A percentile compares a stretch with the other conserved stretches of the same genome.
phyloP scores from a whole-genome alignment of 2,113 vertebrate genomes.

The Tenebrosternarchus preto region DNA sequence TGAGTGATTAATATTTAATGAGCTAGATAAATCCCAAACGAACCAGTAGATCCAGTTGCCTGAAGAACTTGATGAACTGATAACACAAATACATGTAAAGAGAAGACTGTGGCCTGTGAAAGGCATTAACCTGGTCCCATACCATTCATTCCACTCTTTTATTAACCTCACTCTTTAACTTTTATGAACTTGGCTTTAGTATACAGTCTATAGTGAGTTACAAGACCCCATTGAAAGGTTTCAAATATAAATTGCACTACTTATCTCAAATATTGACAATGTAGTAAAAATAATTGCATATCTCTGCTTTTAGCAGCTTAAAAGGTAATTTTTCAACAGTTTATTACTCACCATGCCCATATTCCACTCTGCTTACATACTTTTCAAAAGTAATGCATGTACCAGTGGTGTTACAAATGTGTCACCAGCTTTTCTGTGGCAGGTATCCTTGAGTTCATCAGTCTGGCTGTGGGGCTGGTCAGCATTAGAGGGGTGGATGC shows the following conservation, averaged over 20 bases:
- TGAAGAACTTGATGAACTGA: too few species aligned
- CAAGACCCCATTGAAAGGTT: neutral
- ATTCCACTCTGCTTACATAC: too few species aligned
- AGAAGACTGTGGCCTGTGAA: neutral
- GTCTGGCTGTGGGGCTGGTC: conserved; percentile 97
- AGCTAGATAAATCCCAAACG: too few species aligned
- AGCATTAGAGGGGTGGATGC: conserved; percentile 98
- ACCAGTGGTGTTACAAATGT: neutral
- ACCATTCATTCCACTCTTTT: neutral
- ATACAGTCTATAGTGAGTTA: neutral
- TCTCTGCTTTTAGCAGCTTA: too few species aligned
- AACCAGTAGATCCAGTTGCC: too few species aligned
- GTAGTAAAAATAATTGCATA: neutral
- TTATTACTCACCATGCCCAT: too few species aligned
- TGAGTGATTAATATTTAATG: neutral
- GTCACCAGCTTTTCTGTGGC: conserved; percentile 57
- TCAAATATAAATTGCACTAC: neutral
- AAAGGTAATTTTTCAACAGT: too few species aligned
- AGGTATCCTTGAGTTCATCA: conserved; percentile 99
- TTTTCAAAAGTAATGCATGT: too few species aligned
- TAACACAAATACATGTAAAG: too few species aligned
- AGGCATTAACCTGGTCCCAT: neutral
- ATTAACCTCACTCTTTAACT: too few species aligned
- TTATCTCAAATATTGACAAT: neutral
- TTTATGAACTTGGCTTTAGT: too few species aligned